Percentiles rank a stretch among this genome's conserved stretches.
Conservation (phyloP, 2,113 vertebrate species). For the Zingel zingel region DNA sequence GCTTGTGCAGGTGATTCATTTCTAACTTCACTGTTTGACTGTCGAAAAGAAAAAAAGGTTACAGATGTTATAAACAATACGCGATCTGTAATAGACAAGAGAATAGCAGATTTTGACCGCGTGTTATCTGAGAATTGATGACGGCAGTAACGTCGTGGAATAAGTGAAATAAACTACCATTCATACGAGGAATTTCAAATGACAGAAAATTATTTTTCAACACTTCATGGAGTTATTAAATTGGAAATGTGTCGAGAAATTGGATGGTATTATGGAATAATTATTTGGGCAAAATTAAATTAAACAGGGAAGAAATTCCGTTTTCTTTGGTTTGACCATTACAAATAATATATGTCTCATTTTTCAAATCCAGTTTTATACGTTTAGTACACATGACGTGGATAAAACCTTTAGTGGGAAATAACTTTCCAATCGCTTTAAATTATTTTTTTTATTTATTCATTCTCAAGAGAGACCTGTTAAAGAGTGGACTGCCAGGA, state of each 20-base stretch:
- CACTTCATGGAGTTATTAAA: neutral
- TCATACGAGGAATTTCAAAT: neutral
- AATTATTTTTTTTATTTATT: no score
- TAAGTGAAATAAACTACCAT: neutral
- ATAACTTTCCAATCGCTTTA: neutral
- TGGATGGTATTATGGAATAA: neutral
- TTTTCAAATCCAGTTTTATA: neutral
- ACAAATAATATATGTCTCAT: neutral
- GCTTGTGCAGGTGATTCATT: neutral
- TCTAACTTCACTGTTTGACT: neutral
- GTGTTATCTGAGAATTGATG: neutral
- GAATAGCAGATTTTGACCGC: neutral
- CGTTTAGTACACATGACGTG: neutral
- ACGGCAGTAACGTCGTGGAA: neutral
- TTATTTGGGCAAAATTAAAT: neutral
- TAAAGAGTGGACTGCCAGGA: neutral
- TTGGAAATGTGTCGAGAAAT: neutral
- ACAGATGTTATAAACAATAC: neutral
- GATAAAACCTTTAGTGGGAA: neutral
- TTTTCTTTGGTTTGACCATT: neutral
- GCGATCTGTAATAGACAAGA: neutral
- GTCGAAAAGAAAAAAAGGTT: neutral
- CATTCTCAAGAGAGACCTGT: no score
- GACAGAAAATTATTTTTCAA: neutral
- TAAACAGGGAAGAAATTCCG: neutral